phyloP scores from a whole-genome alignment of 2,888 invertebrate genomes.

The Eugnorisma glareosa region DNA sequence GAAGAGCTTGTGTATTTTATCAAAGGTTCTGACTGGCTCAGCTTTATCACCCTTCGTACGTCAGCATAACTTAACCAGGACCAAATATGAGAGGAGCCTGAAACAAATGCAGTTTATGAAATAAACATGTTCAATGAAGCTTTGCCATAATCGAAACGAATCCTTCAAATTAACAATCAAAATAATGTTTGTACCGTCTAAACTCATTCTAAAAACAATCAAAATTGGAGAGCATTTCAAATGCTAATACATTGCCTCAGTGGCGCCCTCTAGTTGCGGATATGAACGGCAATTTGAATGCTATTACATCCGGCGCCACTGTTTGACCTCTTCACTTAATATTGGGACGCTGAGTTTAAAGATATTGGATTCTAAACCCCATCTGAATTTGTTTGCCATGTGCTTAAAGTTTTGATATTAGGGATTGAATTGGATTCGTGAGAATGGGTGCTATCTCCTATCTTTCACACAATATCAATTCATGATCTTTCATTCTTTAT shows the following conservation, averaged over 20 bases:
- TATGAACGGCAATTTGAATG: conserved; percentile 70
- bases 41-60: too few relatives aligned
- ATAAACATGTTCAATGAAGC: not conserved
- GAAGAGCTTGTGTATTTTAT: too few relatives aligned
- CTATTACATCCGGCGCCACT: conserved; percentile 65
- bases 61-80: too few relatives aligned
- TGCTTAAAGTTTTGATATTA: conserved; percentile 40
- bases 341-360: conserved; percentile 45
- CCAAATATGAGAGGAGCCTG: too few relatives aligned
- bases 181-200: conserved; percentile 42
- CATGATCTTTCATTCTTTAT: not conserved
- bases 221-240: conserved; percentile 37
- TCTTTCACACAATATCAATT: not conserved
- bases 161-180: not conserved
- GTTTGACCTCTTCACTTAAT: conserved; percentile 57
- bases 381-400: conserved; percentile 58
- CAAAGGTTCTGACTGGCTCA: too few relatives aligned
- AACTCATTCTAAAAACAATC: conserved; percentile 60
- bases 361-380: conserved; percentile 60
- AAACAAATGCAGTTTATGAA: not conserved
- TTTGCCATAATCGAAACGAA: not conserved
- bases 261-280: conserved; percentile 62
- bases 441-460: not conserved
- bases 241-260: conserved; percentile 61
- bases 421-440: not conserved